These are phyloP conservation scores for Nesogale talazaci DNA, from an alignment of 2,113 vertebrate species.

Conservation along the genomic window DNA sequence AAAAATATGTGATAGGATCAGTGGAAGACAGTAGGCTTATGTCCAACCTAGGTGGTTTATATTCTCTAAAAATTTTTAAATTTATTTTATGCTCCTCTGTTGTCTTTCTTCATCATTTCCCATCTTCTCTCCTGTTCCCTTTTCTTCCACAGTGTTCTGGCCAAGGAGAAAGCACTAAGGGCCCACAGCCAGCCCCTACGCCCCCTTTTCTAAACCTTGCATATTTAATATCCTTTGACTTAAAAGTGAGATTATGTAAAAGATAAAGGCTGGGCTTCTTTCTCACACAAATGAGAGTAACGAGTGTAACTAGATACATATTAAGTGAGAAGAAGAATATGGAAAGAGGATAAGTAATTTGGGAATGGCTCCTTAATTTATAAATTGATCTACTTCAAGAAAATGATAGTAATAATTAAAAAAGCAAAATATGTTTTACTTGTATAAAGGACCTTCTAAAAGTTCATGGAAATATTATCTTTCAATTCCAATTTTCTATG, in stretches of 20 bases:
- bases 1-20: not conserved
- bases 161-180: not conserved
- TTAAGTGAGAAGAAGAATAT: not conserved
- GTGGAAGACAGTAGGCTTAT: not conserved
- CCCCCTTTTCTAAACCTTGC: not conserved
- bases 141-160: not conserved
- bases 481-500: too few species aligned
- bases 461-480: too few species aligned
- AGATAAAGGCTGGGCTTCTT: not conserved
- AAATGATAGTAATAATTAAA: not conserved
- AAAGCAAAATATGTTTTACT: not conserved
- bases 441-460: not conserved
- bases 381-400: not conserved
- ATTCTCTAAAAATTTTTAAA: not conserved
- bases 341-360: not conserved
- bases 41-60: not conserved
- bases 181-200: not conserved
- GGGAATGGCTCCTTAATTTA: not conserved
- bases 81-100: not conserved
- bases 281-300: not conserved
- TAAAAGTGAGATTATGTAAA: not conserved
- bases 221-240: not conserved
- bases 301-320: not conserved
- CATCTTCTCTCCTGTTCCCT: not conserved
- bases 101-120: not conserved